Percentiles rank a stretch among this genome's conserved stretches.
These are phyloP conservation scores for Samia ricini DNA, from an alignment of 1,140 invertebrate species.

Conservation along the genomic window DNA sequence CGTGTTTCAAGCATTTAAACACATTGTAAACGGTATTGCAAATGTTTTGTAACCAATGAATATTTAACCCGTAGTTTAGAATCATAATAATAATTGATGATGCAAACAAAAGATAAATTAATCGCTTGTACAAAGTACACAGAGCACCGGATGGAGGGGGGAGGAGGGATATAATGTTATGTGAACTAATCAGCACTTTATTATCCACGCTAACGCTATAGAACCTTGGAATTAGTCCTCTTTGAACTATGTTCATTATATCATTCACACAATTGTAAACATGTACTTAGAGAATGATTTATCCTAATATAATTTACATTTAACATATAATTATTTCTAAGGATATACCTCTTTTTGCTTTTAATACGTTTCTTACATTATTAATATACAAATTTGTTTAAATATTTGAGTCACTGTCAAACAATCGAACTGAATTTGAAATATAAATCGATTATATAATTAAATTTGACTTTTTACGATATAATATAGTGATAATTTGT, in stretches of 20 bases:
- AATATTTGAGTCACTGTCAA: too few relatives aligned
- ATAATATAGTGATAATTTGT: too few relatives aligned
- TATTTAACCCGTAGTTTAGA: not conserved
- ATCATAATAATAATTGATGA: slow-evolving; percentile 1
- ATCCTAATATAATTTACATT: too few relatives aligned
- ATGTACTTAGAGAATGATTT: too few relatives aligned
- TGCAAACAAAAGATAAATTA: not conserved
- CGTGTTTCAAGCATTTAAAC: not conserved
- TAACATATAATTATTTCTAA: too few relatives aligned
- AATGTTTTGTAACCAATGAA: not conserved
- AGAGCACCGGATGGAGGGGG: not conserved
- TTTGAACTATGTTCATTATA: not conserved
- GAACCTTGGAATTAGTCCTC: not conserved
- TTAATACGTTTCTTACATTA: too few relatives aligned
- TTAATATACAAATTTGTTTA: too few relatives aligned
- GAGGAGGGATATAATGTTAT: not conserved
- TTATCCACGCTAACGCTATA: not conserved
- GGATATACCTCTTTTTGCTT: too few relatives aligned
- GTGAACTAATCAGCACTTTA: not conserved
- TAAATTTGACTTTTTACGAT: too few relatives aligned
- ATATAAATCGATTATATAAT: too few relatives aligned
- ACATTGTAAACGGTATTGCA: not conserved
- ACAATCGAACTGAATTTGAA: too few relatives aligned
- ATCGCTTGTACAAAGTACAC: not conserved
- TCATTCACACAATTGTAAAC: not conserved